Base-by-base conservation (phyloP, 2,797 vertebrate genomes). In the Mastacembelus armatus region DNA sequence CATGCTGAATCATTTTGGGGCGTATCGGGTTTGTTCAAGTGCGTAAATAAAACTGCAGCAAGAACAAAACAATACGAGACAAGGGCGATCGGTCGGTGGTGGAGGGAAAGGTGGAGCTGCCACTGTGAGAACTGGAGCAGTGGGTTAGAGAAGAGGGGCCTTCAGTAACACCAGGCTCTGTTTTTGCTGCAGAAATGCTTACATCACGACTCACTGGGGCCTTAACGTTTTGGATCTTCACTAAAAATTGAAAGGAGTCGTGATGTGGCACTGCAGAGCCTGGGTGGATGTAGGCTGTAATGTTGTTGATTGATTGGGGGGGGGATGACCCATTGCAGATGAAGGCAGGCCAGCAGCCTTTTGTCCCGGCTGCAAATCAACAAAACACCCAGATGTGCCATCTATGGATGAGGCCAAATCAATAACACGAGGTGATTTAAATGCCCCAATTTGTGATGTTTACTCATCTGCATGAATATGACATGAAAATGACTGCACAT, bases 1-100 rank as follows among this genome's bases (percentile, higher is more conserved):
- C 63, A 26, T 83, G 84, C 91, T 89, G 90, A 93, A 91, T 91
- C 89, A 90, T 90, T 90, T 83, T 52, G 81, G 88, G 90, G 87
- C 86, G 91, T 83, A 81, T 88, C 70, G 74, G 45, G 66, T 87
- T 83, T 71, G 81, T 62, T 70, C 22, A 35, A 60, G 66, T 50
- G 84, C 80, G 80, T 83, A 81, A 83, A 85, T 83, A 66, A n/a
- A 70, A 42, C 71, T 55, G 85, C 85, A 77, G 66, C 68, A 24
- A 59, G 19, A n/a, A 42, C 35, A 35, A 16, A 10, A 29, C 50
- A 19, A 21, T 3, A 12, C 51, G 16, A 56, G 1, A 47, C 71
- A 43, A 62, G 30, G 70, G 42, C 66, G 74, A 77, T 47, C 38
- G 21, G 11, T 54, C 24, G 14, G 66, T 58, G 60, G 84, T 67